Conservation (phyloP, 2,113 vertebrate species). For the Anarhynchus alexandrinus region DNA sequence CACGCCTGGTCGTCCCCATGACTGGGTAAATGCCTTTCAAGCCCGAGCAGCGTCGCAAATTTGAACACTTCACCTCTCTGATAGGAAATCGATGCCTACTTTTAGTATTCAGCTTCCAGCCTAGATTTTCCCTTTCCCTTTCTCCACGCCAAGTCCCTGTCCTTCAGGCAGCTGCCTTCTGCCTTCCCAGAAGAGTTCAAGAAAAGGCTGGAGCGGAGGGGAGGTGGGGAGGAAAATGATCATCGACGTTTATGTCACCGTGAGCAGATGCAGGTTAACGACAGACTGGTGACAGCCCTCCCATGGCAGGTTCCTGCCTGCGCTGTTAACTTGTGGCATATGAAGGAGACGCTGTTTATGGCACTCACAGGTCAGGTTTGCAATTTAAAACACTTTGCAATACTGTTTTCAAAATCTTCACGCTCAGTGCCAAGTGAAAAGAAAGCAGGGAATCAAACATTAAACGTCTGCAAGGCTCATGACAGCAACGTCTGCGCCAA, state of each 20-base stretch:
- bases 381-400: background rate
- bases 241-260: background rate
- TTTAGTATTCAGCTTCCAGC: background rate
- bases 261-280: background rate
- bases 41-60: background rate
- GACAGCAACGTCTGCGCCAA: slow-evolving; percentile 10
- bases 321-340: background rate
- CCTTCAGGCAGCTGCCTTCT: background rate
- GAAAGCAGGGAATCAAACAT: slow-evolving; percentile 47
- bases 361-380: background rate
- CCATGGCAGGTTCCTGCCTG: background rate
- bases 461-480: background rate
- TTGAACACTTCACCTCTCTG: background rate
- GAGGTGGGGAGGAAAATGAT: background rate
- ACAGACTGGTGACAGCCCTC: background rate
- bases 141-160: background rate
- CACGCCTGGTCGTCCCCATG: background rate
- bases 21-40: background rate
- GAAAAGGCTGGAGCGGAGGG: background rate
- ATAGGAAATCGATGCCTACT: background rate
- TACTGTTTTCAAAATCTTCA: background rate
- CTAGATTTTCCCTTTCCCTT: background rate
- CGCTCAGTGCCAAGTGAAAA: slow-evolving; percentile 17
- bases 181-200: background rate
- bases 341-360: background rate